These are phyloP conservation scores for Eretmocerus hayati DNA, from an alignment of 2,888 invertebrate species.

Conservation along the genomic window DNA sequence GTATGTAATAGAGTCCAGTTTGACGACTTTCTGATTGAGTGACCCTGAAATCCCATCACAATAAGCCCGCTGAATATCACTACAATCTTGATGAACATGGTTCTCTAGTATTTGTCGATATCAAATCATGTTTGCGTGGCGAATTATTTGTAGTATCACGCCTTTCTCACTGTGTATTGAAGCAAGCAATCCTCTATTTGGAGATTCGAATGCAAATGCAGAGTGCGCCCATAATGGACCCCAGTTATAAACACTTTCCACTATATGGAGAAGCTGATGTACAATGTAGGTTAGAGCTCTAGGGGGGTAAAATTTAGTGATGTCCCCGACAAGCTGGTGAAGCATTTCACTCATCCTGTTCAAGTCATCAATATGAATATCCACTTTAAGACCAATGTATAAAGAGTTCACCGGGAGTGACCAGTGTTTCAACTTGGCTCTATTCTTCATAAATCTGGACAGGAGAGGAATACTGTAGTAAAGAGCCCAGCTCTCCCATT, in stretches of 20 bases:
- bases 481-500: not conserved
- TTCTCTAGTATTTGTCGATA: not conserved
- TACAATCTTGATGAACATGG: not conserved
- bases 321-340: not conserved
- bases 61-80: not conserved
- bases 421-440: not conserved
- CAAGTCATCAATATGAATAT: not conserved
- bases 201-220: not conserved
- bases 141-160: not conserved
- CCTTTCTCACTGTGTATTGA: not conserved
- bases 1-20: no score
- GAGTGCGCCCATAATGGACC: not conserved
- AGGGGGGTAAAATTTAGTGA: not conserved
- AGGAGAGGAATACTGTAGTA: slow-evolving; percentile 1
- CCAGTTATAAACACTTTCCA: not conserved
- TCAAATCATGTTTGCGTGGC: not conserved
- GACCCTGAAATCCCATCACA: not conserved
- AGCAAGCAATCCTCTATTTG: not conserved
- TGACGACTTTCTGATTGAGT: no score
- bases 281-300: not conserved
- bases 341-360: not conserved
- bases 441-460: not conserved
- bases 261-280: not conserved
- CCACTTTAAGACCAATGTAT: not conserved
- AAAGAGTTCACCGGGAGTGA: not conserved